phyloP scores from a whole-genome alignment of 2,797 vertebrate genomes.

The Micromesistius poutassou region DNA sequence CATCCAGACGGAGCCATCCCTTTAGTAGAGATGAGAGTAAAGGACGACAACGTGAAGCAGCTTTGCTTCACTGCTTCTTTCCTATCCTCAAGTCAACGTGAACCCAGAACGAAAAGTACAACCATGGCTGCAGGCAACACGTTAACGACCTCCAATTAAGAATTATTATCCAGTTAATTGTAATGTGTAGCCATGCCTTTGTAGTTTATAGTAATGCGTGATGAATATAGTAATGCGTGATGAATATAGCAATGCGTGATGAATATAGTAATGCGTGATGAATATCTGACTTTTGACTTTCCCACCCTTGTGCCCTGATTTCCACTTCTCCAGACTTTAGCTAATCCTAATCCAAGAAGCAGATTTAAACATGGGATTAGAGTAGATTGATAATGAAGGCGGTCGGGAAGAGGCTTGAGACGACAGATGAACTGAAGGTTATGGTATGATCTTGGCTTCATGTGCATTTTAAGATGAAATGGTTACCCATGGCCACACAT shows the following conservation, averaged over 20 bases:
- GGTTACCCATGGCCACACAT: not conserved
- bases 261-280: not conserved
- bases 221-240: no score
- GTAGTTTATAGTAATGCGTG: no score
- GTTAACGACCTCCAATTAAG: not conserved
- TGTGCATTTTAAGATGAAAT: not conserved
- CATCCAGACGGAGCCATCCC: not conserved
- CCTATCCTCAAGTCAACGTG: constrained; percentile 58
- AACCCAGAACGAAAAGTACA: constrained; percentile 42
- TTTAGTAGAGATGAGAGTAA: not conserved
- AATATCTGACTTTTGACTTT: not conserved
- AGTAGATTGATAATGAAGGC: constrained; percentile 35
- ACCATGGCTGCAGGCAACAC: not conserved
- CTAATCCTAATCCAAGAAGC: constrained; percentile 41
- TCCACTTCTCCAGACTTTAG: constrained; percentile 24
- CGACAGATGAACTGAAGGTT: not conserved
- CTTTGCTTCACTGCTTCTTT: constrained; percentile 35
- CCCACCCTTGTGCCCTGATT: constrained; percentile 19
- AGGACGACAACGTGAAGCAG: not conserved
- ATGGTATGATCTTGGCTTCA: not conserved
- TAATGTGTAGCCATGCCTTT: not conserved
- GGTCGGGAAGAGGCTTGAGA: no score
- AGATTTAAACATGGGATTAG: constrained; percentile 47
- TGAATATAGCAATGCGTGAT: no score
- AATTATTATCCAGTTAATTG: not conserved